Evolutionary conservation across 2,888 invertebrate genomes (phyloP).

Genomic region (Diogma glabrata): DNA sequence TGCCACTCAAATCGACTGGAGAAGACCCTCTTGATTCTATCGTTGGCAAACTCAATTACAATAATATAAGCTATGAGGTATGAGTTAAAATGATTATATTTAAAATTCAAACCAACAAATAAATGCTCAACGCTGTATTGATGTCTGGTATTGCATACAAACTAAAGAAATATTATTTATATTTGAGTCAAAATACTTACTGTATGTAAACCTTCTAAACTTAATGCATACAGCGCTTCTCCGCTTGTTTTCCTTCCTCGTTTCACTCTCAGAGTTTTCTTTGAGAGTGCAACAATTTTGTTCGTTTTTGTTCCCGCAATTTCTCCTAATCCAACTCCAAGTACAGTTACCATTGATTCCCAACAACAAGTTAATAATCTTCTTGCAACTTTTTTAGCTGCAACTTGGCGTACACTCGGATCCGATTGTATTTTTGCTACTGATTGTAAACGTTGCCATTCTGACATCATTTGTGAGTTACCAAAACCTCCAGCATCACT

Average conservation of each 20-base stretch:
- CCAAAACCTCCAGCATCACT: constrained; percentile 75
- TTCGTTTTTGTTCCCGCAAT: constrained; percentile 37
- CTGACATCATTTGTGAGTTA: constrained; percentile 71
- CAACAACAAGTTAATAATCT: constrained; percentile 80
- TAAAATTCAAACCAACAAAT: too few relatives aligned
- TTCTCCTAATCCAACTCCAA: constrained; percentile 64
- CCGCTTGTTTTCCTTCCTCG: constrained; percentile 43
- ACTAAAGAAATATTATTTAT: constrained; percentile 4
- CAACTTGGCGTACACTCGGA: constrained; percentile 60
- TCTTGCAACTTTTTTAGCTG: constrained; percentile 64
- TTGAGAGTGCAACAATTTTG: constrained; percentile 47
- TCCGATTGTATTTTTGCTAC: constrained; percentile 54
- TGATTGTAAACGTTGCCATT: constrained; percentile 74
- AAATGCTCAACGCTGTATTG: too few relatives aligned
- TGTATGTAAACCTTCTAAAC: constrained; percentile 82
- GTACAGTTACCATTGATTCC: constrained; percentile 80
- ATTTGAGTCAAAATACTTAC: constrained; percentile 32
- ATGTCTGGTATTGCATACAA: too few relatives aligned
- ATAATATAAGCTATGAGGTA: too few relatives aligned
- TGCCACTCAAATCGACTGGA: too few relatives aligned
- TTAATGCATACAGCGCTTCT: constrained; percentile 71
- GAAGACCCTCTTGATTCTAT: too few relatives aligned
- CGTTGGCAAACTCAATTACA: too few relatives aligned
- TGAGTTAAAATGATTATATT: too few relatives aligned
- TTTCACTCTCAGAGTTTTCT: constrained; percentile 37